Evolutionary conservation across 2,888 invertebrate genomes (phyloP).

Genomic region (Drosophila hawaiiensis): DNA sequence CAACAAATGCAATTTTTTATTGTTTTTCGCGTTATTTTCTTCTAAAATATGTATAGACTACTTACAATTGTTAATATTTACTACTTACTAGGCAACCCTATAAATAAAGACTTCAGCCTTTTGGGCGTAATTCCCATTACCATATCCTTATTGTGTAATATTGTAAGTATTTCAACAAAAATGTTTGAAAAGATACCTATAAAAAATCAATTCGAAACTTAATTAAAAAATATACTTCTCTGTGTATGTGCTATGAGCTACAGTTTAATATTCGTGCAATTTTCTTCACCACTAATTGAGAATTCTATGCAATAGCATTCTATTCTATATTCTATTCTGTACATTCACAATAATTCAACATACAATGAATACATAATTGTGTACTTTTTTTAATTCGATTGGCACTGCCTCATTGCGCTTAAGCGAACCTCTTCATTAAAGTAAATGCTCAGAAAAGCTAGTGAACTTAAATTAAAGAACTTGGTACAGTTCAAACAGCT

Average conservation of each 20-base stretch:
- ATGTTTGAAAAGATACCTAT: neutral
- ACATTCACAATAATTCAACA: neutral
- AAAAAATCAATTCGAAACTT: neutral
- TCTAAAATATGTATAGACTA: neutral
- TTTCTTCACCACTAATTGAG: neutral
- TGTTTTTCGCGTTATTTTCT: neutral
- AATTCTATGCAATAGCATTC: neutral
- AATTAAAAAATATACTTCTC: neutral
- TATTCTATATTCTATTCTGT: too few relatives aligned
- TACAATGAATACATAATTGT: neutral
- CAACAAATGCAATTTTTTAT: too few relatives aligned
- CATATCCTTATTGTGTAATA: neutral
- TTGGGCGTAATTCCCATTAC: neutral
- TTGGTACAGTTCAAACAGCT: constrained; percentile 23
- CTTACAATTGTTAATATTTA: neutral
- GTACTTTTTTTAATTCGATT: constrained; percentile 11
- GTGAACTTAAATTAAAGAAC: constrained; percentile 21
- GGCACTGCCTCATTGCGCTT: neutral
- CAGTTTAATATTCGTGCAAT: neutral
- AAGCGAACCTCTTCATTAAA: constrained; percentile 11
- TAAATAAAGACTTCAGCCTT: neutral
- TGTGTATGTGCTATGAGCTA: neutral
- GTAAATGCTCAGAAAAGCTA: constrained; percentile 5
- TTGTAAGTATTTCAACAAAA: neutral
- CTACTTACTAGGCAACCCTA: neutral